Percentiles rank a stretch among this genome's conserved stretches.
phyloP scores from a whole-genome alignment of 1,140 invertebrate genomes.

The Micrasema minimum region DNA sequence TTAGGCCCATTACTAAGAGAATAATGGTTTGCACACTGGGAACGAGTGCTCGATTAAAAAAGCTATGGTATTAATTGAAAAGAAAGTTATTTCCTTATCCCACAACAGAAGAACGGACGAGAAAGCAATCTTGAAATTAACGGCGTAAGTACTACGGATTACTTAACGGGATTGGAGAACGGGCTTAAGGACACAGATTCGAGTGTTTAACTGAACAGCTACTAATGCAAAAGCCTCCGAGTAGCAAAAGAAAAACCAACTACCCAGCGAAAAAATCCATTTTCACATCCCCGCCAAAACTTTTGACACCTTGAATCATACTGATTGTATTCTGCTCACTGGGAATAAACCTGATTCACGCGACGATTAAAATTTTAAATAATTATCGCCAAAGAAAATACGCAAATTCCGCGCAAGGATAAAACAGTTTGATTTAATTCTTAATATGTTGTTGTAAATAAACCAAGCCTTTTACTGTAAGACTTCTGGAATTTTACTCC shows the following conservation, averaged over 20 bases:
- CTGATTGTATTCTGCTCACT: neutral
- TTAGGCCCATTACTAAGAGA: neutral
- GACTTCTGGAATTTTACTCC: neutral
- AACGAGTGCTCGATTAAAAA: slow-evolving; percentile 37
- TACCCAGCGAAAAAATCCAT: neutral
- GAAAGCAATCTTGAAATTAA: slow-evolving; percentile 54
- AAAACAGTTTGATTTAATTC: neutral
- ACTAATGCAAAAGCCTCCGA: slow-evolving; percentile 21
- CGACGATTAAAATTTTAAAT: slow-evolving; percentile 9
- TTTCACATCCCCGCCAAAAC: no score
- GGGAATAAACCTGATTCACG: slow-evolving; percentile 25
- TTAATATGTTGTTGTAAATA: neutral
- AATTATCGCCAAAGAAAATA: no score
- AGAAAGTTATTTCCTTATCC: slow-evolving; percentile 44
- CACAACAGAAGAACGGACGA: slow-evolving; percentile 46
- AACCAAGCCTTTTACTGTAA: neutral
- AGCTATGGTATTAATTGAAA: slow-evolving; percentile 40
- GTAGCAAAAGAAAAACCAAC: neutral
- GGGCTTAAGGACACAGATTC: slow-evolving; percentile 31
- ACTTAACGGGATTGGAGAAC: slow-evolving; percentile 54
- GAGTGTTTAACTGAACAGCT: slow-evolving; percentile 20
- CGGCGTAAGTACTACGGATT: slow-evolving; percentile 49
- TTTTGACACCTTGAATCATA: no score
- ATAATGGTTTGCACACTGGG: slow-evolving; percentile 1
- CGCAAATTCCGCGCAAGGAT: neutral